Evolutionary conservation across 2,888 invertebrate genomes (phyloP), one percentile per base, ranked within the genome.

Genomic region (Ochropacha duplaris): DNA sequence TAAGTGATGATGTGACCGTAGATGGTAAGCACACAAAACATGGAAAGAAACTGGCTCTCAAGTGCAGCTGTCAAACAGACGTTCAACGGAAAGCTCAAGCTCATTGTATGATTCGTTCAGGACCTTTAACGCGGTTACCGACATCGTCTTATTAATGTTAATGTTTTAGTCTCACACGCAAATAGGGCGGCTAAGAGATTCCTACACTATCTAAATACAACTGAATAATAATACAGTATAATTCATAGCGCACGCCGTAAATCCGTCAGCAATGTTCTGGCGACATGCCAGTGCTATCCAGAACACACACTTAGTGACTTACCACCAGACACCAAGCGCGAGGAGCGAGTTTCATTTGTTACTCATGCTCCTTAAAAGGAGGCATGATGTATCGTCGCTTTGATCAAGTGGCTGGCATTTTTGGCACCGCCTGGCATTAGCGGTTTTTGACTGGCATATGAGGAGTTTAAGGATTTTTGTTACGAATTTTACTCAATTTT

Each of bases 231-330:
- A 72, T 61, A 49, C 61, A 57, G 65, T 66, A 72, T 78, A 80
- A 81, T 76, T 78, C 78, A 74, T 72, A 76, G 72, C 66, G 72
- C 65, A 66, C 65, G 72, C 49, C 58, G 54, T 86, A 87, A 86
- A 87, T 86, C 84, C 79, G 75, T 85, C 86, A 80, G 69, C 65
- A 36, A 55, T 57, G 19, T n/a, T 61, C 70, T 83, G 83, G 83
- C 80, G n/a, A 22, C 56, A 34, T 56, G 83, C 83, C 83, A 83
- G 74, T 71, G 72, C 31, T 12, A 12, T 31, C 31, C 31, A 2
- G 31, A 12, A 12, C 59, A 70, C 71, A 68, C 72, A 68, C 78
- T 76, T 79, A 79, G 67, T 74, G 71, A 74, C 66, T 62, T 59
- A 63, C 68, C 36, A 36, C 36, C 36, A 36, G n/a, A n/a, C 36